Conservation (phyloP, 2,888 invertebrate species). For the Sabatieria punctata region DNA sequence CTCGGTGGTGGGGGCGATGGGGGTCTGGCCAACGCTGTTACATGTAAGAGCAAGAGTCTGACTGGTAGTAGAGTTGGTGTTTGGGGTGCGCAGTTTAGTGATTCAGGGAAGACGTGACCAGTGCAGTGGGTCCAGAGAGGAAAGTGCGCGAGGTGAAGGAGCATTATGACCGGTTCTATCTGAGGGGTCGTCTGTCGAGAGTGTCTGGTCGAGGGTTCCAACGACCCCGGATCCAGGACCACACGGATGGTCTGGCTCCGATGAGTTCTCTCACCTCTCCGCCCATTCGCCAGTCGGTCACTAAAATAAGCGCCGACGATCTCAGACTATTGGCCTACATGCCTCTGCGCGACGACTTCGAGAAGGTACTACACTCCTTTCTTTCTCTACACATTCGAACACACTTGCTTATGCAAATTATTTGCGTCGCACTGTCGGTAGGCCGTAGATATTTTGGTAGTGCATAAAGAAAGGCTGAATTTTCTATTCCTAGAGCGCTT, state of each 20-base stretch:
- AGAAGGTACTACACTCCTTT: no score
- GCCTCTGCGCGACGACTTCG: slow-evolving; percentile 11
- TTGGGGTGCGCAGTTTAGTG: background rate
- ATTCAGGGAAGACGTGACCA: slow-evolving; percentile 8
- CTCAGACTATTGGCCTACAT: slow-evolving; percentile 9
- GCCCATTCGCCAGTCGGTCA: background rate
- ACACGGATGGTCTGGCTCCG: background rate
- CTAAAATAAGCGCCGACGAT: slow-evolving; percentile 5
- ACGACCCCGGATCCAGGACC: background rate
- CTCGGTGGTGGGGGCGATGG: no score
- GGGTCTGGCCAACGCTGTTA: no score
- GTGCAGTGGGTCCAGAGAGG: background rate
- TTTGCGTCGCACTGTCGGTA: no score
- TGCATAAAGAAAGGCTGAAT: no score
- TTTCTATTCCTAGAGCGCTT: no score
- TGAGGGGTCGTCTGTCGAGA: slow-evolving; percentile 5
- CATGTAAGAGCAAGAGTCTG: no score
- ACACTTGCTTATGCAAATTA: no score
- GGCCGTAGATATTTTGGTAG: no score
- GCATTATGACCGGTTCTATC: slow-evolving; percentile 9
- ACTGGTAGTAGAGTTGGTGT: no score
- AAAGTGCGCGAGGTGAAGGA: slow-evolving; percentile 3
- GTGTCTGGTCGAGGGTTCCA: background rate
- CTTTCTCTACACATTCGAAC: no score
- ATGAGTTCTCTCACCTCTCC: background rate